Percentiles rank a stretch among this genome's conserved stretches.
Evolutionary conservation across 2,113 vertebrate genomes (phyloP).

Genomic region (Dromaius novaehollandiae): DNA sequence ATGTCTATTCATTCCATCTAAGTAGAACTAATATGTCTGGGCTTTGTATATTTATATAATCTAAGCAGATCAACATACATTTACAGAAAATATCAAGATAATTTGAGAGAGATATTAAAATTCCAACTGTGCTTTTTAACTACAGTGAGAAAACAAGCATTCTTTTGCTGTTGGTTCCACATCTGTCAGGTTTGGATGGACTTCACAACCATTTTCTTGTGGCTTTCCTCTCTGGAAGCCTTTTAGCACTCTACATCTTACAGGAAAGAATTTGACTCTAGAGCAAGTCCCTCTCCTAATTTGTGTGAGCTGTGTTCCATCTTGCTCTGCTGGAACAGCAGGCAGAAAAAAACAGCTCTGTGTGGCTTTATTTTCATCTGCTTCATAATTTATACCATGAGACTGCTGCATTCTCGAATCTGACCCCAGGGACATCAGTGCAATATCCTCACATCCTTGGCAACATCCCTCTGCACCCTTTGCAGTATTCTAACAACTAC

Average conservation of each 20-base stretch:
- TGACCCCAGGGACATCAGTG: neutral
- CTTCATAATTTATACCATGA: conserved; percentile 12
- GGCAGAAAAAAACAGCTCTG: neutral
- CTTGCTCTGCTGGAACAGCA: neutral
- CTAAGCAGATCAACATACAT: neutral
- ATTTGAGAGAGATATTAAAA: neutral
- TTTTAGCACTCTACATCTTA: neutral
- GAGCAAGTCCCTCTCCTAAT: neutral
- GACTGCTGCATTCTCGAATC: neutral
- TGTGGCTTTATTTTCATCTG: neutral
- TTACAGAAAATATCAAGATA: neutral
- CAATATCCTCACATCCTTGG: neutral
- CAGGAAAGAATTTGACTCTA: neutral
- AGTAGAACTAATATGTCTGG: neutral
- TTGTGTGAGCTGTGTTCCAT: neutral
- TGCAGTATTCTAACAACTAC: neutral
- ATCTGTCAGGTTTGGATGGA: neutral
- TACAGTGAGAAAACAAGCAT: neutral
- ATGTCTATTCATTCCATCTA: neutral
- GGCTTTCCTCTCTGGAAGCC: neutral
- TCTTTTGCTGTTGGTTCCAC: neutral
- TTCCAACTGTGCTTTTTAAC: neutral
- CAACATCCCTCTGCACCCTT: neutral
- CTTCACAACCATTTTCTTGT: neutral
- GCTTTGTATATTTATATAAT: neutral